These are phyloP conservation scores for Apodemia zela DNA, from an alignment of 2,888 invertebrate genomes.

Conservation along the genomic window DNA sequence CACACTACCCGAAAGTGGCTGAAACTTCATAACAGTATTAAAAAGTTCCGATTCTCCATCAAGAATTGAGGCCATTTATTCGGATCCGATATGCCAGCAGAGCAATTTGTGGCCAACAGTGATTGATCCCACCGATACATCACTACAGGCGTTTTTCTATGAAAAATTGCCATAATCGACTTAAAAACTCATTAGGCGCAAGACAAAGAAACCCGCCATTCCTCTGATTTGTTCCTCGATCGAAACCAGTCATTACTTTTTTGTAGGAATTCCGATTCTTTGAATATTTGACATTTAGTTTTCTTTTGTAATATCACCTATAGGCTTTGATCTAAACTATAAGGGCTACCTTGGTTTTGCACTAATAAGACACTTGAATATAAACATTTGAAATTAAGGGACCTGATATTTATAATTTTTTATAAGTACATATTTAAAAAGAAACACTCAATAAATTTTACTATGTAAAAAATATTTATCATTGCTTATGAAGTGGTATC, in stretches of 20 bases:
- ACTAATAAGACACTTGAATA: neutral
- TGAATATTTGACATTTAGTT: constrained; percentile 17
- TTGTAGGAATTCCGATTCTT: constrained; percentile 39
- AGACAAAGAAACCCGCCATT: constrained; percentile 78
- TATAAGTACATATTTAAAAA: no score
- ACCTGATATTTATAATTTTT: no score
- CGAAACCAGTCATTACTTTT: constrained; percentile 71
- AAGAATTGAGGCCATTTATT: constrained; percentile 28
- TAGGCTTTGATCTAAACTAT: neutral
- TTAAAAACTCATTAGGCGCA: constrained; percentile 80
- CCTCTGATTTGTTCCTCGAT: constrained; percentile 76
- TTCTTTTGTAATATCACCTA: neutral
- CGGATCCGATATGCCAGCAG: constrained; percentile 56
- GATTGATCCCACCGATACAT: constrained; percentile 79
- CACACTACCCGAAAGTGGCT: neutral
- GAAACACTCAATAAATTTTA: no score
- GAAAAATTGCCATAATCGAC: constrained; percentile 81
- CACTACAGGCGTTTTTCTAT: constrained; percentile 80
- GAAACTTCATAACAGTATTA: constrained; percentile 16
- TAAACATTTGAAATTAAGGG: no score
- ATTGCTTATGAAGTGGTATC: no score
- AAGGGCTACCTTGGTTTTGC: neutral
- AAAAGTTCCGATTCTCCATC: constrained; percentile 20
- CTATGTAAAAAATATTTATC: neutral
- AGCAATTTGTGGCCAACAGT: constrained; percentile 71